Base-by-base conservation (phyloP, 2,888 invertebrate genomes). In the Lithophane leautieri region DNA sequence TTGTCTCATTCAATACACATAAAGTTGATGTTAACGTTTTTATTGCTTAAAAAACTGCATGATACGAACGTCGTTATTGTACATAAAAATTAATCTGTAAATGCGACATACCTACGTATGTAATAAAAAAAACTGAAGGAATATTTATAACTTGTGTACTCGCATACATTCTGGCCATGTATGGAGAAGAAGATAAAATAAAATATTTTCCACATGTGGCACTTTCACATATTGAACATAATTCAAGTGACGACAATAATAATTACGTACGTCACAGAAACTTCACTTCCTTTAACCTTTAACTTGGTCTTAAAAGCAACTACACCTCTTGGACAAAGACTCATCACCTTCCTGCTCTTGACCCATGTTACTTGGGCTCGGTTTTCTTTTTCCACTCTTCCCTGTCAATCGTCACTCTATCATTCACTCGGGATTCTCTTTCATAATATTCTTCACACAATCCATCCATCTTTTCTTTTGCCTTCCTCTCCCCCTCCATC, bases 11-110 rank as follows among this genome's bases (percentile, higher is more conserved):
- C 34, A 73, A 68, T 28, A 25, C 56, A 34, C 66, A 69, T 69
- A 71, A 82, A 79, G 66, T 56, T n/a, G 19, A 69, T 70, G 44
- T 62, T 40, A 79, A 79, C 72, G 25, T 67, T 79, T 80, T 76
- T 79, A 79, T 72, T 68, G 69, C 58, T n/a, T 60, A 74, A 60
- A 82, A 77, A 76, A 42, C 60, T 71, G 40, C 82, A 71, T 63
- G 62, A 62, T 69, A 34, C 22, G 60, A 70, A 22, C 25, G 47
- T 50, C n/a, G 42, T 73, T 80, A 70, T 54, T 61, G 56, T 72
- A 47, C 28, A 52, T 81, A 75, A 74, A 76, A 83, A 60, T 65
- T 9, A 61, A 65, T 61, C 65, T n/a, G 61, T 71, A 25, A 69
- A 65, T 56, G 42, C n/a, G 50, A 65, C 22, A 19, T 50, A 16